Percentiles rank a stretch among this genome's conserved stretches.
These are phyloP conservation scores for Ptychoptera contaminata DNA, from an alignment of 2,888 invertebrate genomes.

Conservation along the genomic window DNA sequence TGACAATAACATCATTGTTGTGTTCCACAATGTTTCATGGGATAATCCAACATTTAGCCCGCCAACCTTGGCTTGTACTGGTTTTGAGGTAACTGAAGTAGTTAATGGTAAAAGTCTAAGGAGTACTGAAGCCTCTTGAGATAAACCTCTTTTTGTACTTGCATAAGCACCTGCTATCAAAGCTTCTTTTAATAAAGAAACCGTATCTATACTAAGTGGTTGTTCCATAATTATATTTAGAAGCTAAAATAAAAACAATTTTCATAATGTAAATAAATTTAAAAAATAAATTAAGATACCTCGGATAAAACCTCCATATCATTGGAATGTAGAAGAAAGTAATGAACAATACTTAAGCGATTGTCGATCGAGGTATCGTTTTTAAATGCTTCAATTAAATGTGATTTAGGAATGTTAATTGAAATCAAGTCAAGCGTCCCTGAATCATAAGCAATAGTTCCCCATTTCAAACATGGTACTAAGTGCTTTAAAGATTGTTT, in stretches of 20 bases:
- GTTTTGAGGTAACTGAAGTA: slow-evolving; percentile 29
- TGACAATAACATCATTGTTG: slow-evolving; percentile 66
- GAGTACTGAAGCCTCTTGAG: slow-evolving; percentile 52
- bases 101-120: slow-evolving; percentile 56
- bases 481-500: slow-evolving; percentile 37
- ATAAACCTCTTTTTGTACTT: slow-evolving; percentile 52
- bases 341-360: slow-evolving; percentile 66
- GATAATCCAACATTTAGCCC: slow-evolving; percentile 45
- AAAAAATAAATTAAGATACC: slow-evolving; percentile 27
- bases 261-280: neutral
- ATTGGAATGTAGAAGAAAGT: slow-evolving; percentile 60
- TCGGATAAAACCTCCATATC: slow-evolving; percentile 61
- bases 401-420: slow-evolving; percentile 45
- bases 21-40: slow-evolving; percentile 64
- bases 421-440: slow-evolving; percentile 55
- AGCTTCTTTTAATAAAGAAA: slow-evolving; percentile 57
- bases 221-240: slow-evolving; percentile 44
- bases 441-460: slow-evolving; percentile 36
- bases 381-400: slow-evolving; percentile 52
- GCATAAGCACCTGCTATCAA: slow-evolving; percentile 59
- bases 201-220: slow-evolving; percentile 40
- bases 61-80: slow-evolving; percentile 28
- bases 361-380: slow-evolving; percentile 50
- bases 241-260: slow-evolving; percentile 28
- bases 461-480: slow-evolving; percentile 39